phyloP scores from a whole-genome alignment of 1,140 invertebrate species.

The Whitmania pigra region DNA sequence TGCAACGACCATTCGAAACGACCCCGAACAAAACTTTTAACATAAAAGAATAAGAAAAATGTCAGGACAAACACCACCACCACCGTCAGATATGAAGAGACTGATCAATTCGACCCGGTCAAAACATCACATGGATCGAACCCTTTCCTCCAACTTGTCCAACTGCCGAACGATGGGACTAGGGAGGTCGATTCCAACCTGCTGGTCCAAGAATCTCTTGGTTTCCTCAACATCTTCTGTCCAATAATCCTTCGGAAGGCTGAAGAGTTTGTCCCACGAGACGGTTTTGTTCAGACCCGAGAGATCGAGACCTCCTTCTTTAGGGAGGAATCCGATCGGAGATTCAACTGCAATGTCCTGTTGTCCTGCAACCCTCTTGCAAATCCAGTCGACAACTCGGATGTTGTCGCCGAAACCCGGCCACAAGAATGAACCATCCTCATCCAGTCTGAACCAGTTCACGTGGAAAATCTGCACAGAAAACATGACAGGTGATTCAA shows the following conservation, averaged over 20 bases:
- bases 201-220: conserved; percentile 75
- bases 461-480: conserved; percentile 69
- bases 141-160: conserved; percentile 51
- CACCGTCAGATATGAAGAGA: neutral
- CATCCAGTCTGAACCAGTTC: conserved; percentile 86
- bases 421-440: conserved; percentile 77
- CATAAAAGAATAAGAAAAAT: no score
- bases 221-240: conserved; percentile 68
- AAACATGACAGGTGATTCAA: conserved; percentile 38
- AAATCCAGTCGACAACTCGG: conserved; percentile 85
- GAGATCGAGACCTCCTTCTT: conserved; percentile 16
- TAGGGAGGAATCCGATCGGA: conserved; percentile 39
- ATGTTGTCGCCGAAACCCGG: conserved; percentile 94
- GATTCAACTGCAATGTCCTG: conserved; percentile 43
- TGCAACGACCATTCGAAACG: no score
- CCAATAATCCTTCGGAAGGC: conserved; percentile 82
- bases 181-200: conserved; percentile 64
- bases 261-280: conserved; percentile 63
- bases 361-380: conserved; percentile 60
- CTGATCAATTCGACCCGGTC: neutral
- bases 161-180: conserved; percentile 61
- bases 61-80: no score
- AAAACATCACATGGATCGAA: conserved; percentile 16
- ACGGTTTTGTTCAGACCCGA: conserved; percentile 24
- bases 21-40: no score